Percentiles rank a stretch among this genome's conserved stretches.
Evolutionary conservation across 2,797 vertebrate genomes (phyloP).

Genomic region (Hirundo rustica): DNA sequence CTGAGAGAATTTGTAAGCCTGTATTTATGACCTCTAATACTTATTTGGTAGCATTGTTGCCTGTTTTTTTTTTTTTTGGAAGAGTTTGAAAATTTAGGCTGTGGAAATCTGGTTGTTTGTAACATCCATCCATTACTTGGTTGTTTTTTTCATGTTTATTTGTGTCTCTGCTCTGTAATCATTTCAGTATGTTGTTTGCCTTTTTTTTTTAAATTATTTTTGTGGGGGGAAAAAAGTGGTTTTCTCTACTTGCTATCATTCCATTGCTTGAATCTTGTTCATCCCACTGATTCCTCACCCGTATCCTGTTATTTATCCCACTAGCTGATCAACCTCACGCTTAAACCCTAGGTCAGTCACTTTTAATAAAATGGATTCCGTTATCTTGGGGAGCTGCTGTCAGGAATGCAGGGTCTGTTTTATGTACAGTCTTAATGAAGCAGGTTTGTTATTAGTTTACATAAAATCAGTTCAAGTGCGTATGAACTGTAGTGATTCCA

Average conservation of each 20-base stretch:
- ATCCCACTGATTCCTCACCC: not conserved
- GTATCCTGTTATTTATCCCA: not conserved
- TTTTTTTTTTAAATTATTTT: not conserved
- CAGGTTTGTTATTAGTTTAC: not conserved
- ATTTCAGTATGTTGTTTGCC: not conserved
- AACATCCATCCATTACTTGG: not conserved
- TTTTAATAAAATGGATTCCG: not conserved
- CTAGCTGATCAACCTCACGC: conserved; percentile 11
- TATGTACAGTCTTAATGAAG: not conserved
- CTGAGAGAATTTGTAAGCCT: not conserved
- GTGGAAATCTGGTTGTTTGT: not conserved
- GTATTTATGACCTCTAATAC: not conserved
- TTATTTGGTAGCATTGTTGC: not conserved
- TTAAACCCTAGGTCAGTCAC: conserved; percentile 3
- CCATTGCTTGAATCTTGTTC: not conserved
- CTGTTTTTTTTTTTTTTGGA: not conserved
- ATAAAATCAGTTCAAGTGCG: not conserved
- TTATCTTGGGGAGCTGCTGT: not conserved
- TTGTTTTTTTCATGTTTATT: not conserved
- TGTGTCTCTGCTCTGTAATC: not conserved
- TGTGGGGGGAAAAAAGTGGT: not conserved
- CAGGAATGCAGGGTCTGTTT: not conserved
- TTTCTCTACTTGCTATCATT: not conserved
- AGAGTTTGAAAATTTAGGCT: not conserved
- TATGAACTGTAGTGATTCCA: not conserved